Conservation (phyloP, 1,140 invertebrate genomes). For the Halotydeus destructor region DNA sequence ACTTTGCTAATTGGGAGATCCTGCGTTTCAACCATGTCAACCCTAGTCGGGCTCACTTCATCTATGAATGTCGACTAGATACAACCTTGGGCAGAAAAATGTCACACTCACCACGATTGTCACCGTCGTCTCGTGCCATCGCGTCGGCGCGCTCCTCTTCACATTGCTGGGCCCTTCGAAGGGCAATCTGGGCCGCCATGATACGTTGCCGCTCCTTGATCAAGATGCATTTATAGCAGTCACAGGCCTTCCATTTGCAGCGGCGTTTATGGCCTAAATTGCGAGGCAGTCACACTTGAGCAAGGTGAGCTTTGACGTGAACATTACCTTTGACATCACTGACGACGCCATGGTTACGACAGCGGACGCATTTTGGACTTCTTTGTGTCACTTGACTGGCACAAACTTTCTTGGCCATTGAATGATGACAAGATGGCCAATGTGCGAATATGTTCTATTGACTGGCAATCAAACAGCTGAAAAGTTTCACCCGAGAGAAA, state of each 20-base stretch:
- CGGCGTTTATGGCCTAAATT: constrained; percentile 71
- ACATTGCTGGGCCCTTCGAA: constrained; percentile 41
- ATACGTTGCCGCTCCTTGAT: constrained; percentile 93
- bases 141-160: constrained; percentile 63
- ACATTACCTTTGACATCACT: constrained; percentile 12
- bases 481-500: too few species aligned
- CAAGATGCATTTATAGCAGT: constrained; percentile 91
- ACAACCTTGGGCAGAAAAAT: constrained; percentile 19
- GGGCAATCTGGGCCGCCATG: constrained; percentile 87
- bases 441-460: too few species aligned
- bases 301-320: too few species aligned
- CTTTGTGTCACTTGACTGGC: too few species aligned
- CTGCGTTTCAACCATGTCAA: too few species aligned
- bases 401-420: too few species aligned
- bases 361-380: constrained; percentile 14
- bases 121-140: constrained; percentile 25
- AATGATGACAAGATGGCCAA: too few species aligned
- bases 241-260: constrained; percentile 84
- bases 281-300: too few species aligned
- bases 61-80: too few species aligned
- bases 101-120: constrained; percentile 21
- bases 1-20: too few species aligned
- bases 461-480: too few species aligned
- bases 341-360: constrained; percentile 12
- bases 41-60: too few species aligned